These are phyloP conservation scores for Brevimyrus niger DNA, from an alignment of 2,113 vertebrate genomes.

Conservation along the genomic window DNA sequence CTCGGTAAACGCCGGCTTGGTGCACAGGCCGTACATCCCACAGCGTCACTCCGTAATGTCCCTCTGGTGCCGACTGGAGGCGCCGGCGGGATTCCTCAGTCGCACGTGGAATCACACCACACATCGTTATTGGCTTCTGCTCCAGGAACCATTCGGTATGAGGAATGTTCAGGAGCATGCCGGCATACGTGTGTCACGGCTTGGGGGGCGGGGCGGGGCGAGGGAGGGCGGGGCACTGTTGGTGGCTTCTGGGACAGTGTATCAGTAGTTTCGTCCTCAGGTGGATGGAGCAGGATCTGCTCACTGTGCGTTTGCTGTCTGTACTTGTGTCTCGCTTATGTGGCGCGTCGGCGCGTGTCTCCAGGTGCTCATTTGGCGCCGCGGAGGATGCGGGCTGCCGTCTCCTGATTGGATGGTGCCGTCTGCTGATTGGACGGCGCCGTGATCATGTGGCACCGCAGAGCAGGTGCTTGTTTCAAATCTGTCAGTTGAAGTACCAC, in stretches of 20 bases:
- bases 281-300: not conserved
- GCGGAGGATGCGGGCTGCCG: not conserved
- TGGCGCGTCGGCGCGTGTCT: not conserved
- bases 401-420: too few relatives aligned
- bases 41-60: not conserved
- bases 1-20: not conserved
- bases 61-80: not conserved
- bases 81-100: not conserved
- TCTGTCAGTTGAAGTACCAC: not conserved
- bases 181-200: not conserved
- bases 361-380: not conserved
- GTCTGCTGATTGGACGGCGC: not conserved
- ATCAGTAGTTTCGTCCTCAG: not conserved
- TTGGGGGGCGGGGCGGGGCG: not conserved
- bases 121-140: not conserved
- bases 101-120: not conserved
- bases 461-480: not conserved
- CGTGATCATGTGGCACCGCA: not conserved
- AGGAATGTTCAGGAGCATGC: not conserved
- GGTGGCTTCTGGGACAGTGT: not conserved
- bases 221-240: not conserved
- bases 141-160: not conserved
- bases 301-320: not conserved
- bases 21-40: not conserved
- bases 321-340: not conserved